Base-by-base conservation (phyloP, 2,888 invertebrate genomes). In the Amaurobius ferox region DNA sequence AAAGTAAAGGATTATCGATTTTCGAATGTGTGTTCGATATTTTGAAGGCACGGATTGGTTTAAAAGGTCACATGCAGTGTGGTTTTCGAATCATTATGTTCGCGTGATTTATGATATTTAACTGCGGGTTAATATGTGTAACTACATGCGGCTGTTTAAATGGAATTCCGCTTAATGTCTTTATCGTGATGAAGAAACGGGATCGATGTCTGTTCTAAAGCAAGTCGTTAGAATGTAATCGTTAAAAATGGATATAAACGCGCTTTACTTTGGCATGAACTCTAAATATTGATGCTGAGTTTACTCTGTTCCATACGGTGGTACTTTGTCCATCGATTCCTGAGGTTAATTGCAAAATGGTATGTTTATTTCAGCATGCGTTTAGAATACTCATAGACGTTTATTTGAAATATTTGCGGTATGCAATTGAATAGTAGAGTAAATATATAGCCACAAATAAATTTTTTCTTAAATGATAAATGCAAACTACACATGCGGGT, bases 91-190 rank as follows among this genome's bases (percentile, higher is more conserved):
- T 55, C 55, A 55, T 55, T 55, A 23, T n/a, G 16, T 55, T 55
- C 23, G 55, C 55, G 55, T 55, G 55, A 55, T 55, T 55, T 55
- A 55, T 55, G 55, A 55, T 55, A 55, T 16, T 55, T 55, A 55
- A 55, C 55, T 23, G 55, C 11, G 55, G 55, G 55, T 55, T 55
- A 55, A 55, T 55, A 55, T 55, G 55, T 55, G 55, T 55, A 23
- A 55, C 23, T 55, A 55, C 55, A 55, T 55, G 23, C 23, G 55
- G 55, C 23, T 55, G 55, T 23, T 55, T 55, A 23, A 55, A 55
- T 55, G 55, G 55, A 55, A 55, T 55, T 55, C 23, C 23, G 23
- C 5, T 55, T 55, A 55, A 55, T 55, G 55, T 55, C 55, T 55
- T 55, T 55, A 55, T 55, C 55, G 55, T 55, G 55, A 55, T 55